Evolutionary conservation across 1,140 invertebrate genomes (phyloP).

Genomic region (Drosophila nigrodunni): DNA sequence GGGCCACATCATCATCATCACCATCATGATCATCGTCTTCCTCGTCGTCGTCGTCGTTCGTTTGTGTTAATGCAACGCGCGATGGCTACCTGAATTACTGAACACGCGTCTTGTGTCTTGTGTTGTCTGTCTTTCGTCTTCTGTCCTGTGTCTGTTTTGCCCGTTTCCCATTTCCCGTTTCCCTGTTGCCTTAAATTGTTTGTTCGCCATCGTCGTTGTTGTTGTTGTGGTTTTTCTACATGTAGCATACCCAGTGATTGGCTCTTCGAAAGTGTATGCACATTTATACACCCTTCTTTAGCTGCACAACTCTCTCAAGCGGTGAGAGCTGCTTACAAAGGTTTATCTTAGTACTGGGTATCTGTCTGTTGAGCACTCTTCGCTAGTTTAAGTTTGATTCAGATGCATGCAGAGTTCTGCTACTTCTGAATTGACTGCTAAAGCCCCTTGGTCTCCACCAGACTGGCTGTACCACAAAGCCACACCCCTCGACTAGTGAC

Average conservation of each 20-base stretch:
- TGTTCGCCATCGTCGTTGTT: slow-evolving; percentile 66
- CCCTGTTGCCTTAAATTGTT: slow-evolving; percentile 72
- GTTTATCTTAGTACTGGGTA: too few species aligned
- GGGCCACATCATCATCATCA: too few species aligned
- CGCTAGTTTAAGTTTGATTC: too few species aligned
- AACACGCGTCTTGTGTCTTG: slow-evolving; percentile 85
- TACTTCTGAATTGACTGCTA: too few species aligned
- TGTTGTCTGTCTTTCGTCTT: slow-evolving; percentile 50
- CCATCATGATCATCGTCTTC: too few species aligned
- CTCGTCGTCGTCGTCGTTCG: slow-evolving; percentile 68
- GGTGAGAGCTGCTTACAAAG: too few species aligned
- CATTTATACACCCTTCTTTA: neutral
- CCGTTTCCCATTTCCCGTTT: neutral
- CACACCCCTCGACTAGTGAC: slow-evolving; percentile 7
- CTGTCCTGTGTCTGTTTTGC: slow-evolving; percentile 67
- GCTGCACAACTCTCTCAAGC: too few species aligned
- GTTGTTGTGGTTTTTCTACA: slow-evolving; percentile 21
- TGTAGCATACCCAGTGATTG: neutral
- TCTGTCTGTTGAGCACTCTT: too few species aligned
- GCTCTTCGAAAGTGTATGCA: neutral
- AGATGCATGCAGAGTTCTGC: too few species aligned
- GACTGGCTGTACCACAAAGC: slow-evolving; percentile 31
- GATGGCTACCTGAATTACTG: slow-evolving; percentile 85
- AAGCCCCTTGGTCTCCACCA: too few species aligned
- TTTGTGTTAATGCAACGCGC: slow-evolving; percentile 84